These are phyloP conservation scores for Mixornis gularis DNA, from an alignment of 2,113 vertebrate genomes.

Conservation along the genomic window DNA sequence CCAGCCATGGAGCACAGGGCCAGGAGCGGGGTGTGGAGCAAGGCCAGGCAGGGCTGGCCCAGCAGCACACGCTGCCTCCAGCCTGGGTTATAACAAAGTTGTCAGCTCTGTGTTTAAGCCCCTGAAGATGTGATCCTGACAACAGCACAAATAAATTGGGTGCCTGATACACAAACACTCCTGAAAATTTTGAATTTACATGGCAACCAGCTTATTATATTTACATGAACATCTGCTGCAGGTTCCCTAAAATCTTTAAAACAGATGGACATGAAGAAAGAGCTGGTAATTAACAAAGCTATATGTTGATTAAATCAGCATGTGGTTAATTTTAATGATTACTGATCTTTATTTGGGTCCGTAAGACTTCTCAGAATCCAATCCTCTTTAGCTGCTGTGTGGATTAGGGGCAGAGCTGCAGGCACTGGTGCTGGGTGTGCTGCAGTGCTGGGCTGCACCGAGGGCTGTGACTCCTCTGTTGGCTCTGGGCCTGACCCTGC, in stretches of 20 bases:
- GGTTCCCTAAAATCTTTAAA: constrained; percentile 70
- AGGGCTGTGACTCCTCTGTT: background rate
- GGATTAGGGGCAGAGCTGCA: background rate
- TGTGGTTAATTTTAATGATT: constrained; percentile 74
- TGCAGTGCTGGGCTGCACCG: background rate
- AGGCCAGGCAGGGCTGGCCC: background rate
- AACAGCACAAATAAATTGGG: constrained; percentile 14
- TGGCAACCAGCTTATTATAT: constrained; percentile 68
- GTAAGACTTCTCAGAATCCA: constrained; percentile 38
- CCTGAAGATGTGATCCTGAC: background rate
- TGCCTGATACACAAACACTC: constrained; percentile 27
- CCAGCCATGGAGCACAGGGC: background rate
- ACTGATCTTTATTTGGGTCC: constrained; percentile 59
- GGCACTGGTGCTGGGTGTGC: background rate
- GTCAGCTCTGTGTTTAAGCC: background rate
- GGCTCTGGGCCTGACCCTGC: background rate
- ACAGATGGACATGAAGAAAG: constrained; percentile 74
- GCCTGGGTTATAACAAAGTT: background rate
- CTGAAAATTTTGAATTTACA: constrained; percentile 63
- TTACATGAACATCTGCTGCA: constrained; percentile 79
- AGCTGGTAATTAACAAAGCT: constrained; percentile 77
- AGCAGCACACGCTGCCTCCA: background rate
- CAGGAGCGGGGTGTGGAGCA: accelerated
- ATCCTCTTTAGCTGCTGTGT: background rate
- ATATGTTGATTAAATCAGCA: constrained; percentile 75